Conservation (phyloP, 2,797 vertebrate genomes). For the Sebastolobus alascanus region DNA sequence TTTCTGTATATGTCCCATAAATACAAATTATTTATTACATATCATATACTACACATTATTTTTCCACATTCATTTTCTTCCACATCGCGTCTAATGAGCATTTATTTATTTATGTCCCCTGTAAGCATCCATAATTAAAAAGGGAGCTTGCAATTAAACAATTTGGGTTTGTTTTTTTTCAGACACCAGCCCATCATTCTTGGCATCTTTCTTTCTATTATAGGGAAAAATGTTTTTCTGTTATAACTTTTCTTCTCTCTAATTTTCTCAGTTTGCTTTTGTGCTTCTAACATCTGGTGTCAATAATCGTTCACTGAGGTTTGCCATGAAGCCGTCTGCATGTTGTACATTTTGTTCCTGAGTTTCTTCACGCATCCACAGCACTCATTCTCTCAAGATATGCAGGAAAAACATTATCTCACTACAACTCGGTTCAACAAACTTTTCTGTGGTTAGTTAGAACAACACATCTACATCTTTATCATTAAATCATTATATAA, state of each 20-base stretch:
- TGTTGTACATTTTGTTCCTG: not conserved
- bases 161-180: no score
- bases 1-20: no score
- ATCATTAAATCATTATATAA: no score
- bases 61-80: no score
- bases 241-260: not conserved
- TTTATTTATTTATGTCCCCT: no score
- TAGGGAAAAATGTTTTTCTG: not conserved
- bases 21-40: no score
- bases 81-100: no score
- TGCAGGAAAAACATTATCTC: not conserved
- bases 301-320: not conserved
- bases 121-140: no score
- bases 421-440: not conserved
- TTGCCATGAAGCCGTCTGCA: not conserved
- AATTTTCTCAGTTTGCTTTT: not conserved
- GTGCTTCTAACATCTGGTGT: slow-evolving; percentile 6
- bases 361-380: not conserved
- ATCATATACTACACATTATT: no score
- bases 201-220: no score
- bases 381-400: not conserved
- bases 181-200: no score
- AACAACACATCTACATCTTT: not conserved
- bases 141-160: no score
- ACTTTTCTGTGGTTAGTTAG: not conserved